Base-by-base conservation (phyloP, 1,140 invertebrate genomes). In the Nylanderia fulva region DNA sequence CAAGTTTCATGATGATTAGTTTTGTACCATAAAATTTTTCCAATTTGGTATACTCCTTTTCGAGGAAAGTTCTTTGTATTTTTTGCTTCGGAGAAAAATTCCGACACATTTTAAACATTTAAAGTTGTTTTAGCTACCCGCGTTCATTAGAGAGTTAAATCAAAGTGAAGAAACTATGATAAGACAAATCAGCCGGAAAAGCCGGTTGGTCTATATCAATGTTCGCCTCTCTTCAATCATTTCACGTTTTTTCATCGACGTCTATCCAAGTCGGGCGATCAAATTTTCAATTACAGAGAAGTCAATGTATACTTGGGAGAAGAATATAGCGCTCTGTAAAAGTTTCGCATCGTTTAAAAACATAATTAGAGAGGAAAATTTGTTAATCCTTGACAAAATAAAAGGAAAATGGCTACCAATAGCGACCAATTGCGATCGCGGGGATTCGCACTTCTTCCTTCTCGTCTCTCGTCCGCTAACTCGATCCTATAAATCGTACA, bases 81-180 rank as follows among this genome's bases (percentile, higher is more conserved):
- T n/a, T n/a, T n/a, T n/a, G n/a, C n/a, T n/a, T n/a, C n/a, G n/a
- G n/a, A n/a, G n/a, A n/a, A n/a, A n/a, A n/a, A n/a, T n/a, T n/a
- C n/a, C n/a, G n/a, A n/a, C n/a, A n/a, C n/a, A n/a, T n/a, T n/a
- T n/a, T n/a, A n/a, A n/a, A n/a, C n/a, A n/a, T n/a, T n/a, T n/a
- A n/a, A n/a, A n/a, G n/a, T n/a, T n/a, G n/a, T n/a, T n/a, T n/a
- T n/a, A n/a, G n/a, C n/a, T n/a, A n/a, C n/a, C n/a, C n/a, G n/a
- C n/a, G n/a, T n/a, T n/a, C n/a, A n/a, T n/a, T n/a, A n/a, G n/a
- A n/a, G n/a, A n/a, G n/a, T n/a, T n/a, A n/a, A n/a, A n/a, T n/a
- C n/a, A n/a, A 85, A 94, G 92, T 93, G 91, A 90, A 93, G 90
- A n/a, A n/a, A 92, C 91, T 91, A 90, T 72, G 93, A 92, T 93